phyloP scores from a whole-genome alignment of 2,113 vertebrate genomes.

The Phrynocephalus versicolor region DNA sequence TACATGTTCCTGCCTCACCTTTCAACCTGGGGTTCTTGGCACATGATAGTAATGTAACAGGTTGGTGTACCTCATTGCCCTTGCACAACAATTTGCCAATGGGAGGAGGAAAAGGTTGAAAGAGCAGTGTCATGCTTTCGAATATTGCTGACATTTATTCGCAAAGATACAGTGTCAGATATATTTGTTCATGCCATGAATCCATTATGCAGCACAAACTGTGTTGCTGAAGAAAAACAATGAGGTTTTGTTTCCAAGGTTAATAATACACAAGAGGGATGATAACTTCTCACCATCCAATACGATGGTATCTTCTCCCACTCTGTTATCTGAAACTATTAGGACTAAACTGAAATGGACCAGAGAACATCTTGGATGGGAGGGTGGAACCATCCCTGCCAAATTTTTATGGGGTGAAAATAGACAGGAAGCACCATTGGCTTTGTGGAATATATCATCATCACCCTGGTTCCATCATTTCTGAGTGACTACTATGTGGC shows the following conservation, averaged over 20 bases:
- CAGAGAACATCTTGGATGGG: neutral
- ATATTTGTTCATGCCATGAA: conserved; percentile 18
- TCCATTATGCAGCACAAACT: neutral
- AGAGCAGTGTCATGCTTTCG: neutral
- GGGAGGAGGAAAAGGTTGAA: neutral
- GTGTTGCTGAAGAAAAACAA: conserved; percentile 1
- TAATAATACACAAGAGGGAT: neutral
- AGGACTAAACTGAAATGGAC: neutral
- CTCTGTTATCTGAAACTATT: neutral
- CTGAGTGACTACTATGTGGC: neutral
- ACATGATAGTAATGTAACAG: neutral
- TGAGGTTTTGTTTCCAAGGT: neutral
- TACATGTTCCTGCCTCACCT: neutral
- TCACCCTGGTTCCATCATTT: neutral
- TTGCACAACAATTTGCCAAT: neutral
- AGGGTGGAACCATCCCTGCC: too few relatives aligned
- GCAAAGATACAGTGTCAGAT: conserved; percentile 9
- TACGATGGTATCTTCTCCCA: accelerated
- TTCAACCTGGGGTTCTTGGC: neutral
- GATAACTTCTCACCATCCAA: accelerated
- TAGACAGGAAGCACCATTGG: too few relatives aligned
- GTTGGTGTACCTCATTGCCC: neutral
- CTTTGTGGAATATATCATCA: neutral
- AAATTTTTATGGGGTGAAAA: too few relatives aligned
- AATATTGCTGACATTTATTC: conserved; percentile 22